Conservation (phyloP, 1,140 invertebrate genomes). For the Epicauta chinensis region DNA sequence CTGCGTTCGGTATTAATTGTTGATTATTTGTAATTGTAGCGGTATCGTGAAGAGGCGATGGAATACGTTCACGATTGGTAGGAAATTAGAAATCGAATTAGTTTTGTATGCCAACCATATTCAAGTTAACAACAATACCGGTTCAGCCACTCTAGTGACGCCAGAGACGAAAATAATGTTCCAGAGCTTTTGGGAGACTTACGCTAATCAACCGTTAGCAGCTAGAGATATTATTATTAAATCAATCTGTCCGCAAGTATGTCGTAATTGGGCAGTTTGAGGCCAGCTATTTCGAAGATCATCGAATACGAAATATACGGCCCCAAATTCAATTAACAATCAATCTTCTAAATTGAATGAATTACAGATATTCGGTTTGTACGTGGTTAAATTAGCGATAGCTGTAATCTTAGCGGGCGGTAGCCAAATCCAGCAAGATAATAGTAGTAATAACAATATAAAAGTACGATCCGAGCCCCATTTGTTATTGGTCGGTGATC, state of each 20-base stretch:
- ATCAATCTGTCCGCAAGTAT: background rate
- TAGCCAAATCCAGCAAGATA: conserved; percentile 17
- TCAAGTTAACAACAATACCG: conserved; percentile 64
- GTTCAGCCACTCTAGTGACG: conserved; percentile 52
- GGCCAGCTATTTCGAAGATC: no score
- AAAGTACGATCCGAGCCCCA: conserved; percentile 51
- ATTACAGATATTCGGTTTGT: conserved; percentile 77
- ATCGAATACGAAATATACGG: no score
- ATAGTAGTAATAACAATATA: conserved; percentile 22
- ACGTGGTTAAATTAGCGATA: conserved; percentile 79
- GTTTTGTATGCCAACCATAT: conserved; percentile 69
- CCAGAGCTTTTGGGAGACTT: conserved; percentile 64
- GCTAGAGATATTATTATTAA: conserved; percentile 37
- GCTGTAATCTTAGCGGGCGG: conserved; percentile 67
- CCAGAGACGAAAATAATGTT: conserved; percentile 70
- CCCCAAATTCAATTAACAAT: no score
- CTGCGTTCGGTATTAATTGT: no score
- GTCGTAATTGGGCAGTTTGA: no score
- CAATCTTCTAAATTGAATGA: background rate
- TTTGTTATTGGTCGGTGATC: conserved; percentile 84
- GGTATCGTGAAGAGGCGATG: conserved; percentile 71
- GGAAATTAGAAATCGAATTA: conserved; percentile 62
- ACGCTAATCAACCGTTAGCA: conserved; percentile 55
- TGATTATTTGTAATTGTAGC: conserved; percentile 52
- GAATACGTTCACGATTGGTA: conserved; percentile 53